Evolutionary conservation across 2,113 vertebrate genomes (phyloP), one percentile per base, ranked within the genome.

Genomic region (Oryctolagus cuniculus): DNA sequence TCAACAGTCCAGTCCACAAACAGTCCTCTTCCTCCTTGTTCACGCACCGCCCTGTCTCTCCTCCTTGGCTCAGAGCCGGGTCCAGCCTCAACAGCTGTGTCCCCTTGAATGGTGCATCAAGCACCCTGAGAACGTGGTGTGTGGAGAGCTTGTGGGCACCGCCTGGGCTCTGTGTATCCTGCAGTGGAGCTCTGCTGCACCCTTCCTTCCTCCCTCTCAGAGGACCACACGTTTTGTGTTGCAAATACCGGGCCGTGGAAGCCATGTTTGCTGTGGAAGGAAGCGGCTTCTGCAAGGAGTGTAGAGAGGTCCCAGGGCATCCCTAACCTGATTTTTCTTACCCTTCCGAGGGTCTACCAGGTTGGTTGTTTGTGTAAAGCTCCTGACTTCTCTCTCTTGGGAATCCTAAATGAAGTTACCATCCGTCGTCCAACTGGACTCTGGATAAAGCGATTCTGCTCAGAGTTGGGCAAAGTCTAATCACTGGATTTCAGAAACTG

Each of bases 101-200:
- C 95, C 96, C 93, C 94, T 97, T 98, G 98, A 98, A 98, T 98
- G 98, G 98, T 98, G 97, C 98, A 98, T 98, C 98, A 98, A 98
- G 97, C 95, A 96, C 98, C 96, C 96, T 96, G 86, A 96, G 97
- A 97, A 97, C 86, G 95, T 90, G 96, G 97, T 87, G 87, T 96
- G 89, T 94, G 95, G 96, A 97, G 96, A 96, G 96, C 96, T 97
- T 98, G 95, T 96, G 97, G 98, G 96, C 98, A 94, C 91, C 67
- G 95, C 87, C 85, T 72, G 69, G 95, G 67, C 82, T 88, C 96
- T 94, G 78, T 96, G 98, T 96, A 95, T 96, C 86, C 92, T 1
- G 1, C 1, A 24, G 55, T 29, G 38, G 31, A 22, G 31, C 58
- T 64, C 27, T 61, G 66, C 85, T 86, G 78, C 17, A 7, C 81